Evolutionary conservation across 2,797 vertebrate genomes (phyloP).

Genomic region (Liasis olivaceus): DNA sequence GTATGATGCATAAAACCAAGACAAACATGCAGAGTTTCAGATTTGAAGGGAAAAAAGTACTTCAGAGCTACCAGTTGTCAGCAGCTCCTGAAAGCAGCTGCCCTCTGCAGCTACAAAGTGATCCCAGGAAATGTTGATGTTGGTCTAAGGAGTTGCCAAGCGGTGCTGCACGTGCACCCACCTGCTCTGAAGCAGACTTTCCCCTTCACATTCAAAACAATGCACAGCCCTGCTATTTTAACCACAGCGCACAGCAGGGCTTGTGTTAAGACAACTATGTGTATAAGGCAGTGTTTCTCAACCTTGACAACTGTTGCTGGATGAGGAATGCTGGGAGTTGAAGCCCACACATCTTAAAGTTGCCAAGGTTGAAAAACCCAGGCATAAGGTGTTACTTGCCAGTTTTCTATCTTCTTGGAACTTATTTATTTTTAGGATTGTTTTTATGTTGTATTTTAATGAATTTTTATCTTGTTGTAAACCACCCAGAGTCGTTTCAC

Average conservation of each 20-base stretch:
- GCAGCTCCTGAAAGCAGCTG: not conserved
- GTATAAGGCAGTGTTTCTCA: not conserved
- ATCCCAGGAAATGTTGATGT: not conserved
- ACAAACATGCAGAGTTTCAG: too few relatives aligned
- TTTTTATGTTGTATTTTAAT: too few relatives aligned
- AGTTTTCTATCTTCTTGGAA: too few relatives aligned
- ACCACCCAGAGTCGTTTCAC: too few relatives aligned
- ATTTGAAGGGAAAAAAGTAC: too few relatives aligned
- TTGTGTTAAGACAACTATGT: not conserved
- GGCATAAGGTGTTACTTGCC: too few relatives aligned
- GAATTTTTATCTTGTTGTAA: too few relatives aligned
- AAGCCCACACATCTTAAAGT: not conserved
- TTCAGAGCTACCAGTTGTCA: not conserved
- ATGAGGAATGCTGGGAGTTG: not conserved
- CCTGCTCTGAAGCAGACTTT: not conserved
- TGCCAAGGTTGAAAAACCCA: not conserved
- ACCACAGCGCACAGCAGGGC: not conserved
- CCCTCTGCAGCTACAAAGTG: not conserved
- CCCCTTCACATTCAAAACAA: not conserved
- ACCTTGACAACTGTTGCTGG: not conserved
- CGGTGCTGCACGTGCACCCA: not conserved
- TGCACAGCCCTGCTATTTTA: not conserved
- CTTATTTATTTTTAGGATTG: too few relatives aligned
- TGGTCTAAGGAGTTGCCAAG: not conserved
- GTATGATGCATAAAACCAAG: not conserved